phyloP scores from a whole-genome alignment of 2,888 invertebrate genomes.

The Dasypogon diadema region DNA sequence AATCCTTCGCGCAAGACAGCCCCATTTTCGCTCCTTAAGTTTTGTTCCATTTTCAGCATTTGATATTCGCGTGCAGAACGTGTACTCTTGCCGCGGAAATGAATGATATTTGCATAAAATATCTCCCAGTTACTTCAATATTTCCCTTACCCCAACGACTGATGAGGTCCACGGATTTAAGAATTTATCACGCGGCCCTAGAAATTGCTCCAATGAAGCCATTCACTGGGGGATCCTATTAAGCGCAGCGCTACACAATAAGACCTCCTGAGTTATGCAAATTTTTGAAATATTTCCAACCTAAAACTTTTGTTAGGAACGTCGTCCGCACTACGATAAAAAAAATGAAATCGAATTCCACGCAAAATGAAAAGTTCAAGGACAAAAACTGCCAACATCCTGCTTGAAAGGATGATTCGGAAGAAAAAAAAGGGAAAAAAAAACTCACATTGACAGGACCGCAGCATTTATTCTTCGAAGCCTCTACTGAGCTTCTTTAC shows the following conservation, averaged over 20 bases:
- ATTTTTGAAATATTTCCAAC: background rate
- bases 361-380: constrained; percentile 35
- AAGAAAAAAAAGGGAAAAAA: background rate
- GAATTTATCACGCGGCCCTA: background rate
- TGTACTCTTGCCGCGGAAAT: background rate
- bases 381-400: constrained; percentile 32
- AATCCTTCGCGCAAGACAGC: background rate
- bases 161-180: background rate
- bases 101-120: constrained; percentile 26
- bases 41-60: background rate
- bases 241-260: background rate
- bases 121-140: constrained; percentile 4
- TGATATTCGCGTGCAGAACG: background rate
- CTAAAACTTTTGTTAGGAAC: background rate
- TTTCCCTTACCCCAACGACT: constrained; percentile 12
- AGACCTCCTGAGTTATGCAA: constrained; percentile 16
- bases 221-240: constrained; percentile 21
- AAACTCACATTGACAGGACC: background rate
- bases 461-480: background rate
- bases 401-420: background rate
- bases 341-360: constrained; percentile 31
- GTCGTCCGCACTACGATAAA: background rate
- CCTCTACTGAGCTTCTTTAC: background rate
- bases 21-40: background rate
- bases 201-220: constrained; percentile 15